Percentiles rank a stretch among this genome's conserved stretches.
These are phyloP conservation scores for Dendrocincla fuliginosa DNA, from an alignment of 2,797 vertebrate genomes.

Conservation along the genomic window DNA sequence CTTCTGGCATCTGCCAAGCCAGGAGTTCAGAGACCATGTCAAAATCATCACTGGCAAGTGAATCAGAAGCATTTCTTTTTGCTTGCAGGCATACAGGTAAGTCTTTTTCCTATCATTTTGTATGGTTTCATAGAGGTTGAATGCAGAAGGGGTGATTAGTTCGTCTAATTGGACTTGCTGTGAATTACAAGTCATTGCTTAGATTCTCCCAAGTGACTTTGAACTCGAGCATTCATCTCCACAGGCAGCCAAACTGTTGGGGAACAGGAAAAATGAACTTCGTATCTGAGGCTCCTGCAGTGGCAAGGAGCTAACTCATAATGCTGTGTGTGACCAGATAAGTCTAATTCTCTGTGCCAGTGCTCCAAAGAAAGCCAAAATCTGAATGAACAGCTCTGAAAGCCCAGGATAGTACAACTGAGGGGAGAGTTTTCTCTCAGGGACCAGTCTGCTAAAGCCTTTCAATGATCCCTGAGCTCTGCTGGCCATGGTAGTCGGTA, in stretches of 20 bases:
- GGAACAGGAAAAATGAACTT: not conserved
- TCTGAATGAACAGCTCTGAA: not conserved
- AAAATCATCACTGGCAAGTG: not conserved
- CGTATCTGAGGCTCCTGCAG: not conserved
- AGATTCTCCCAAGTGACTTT: not conserved
- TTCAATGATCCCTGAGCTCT: not conserved
- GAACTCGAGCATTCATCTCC: not conserved
- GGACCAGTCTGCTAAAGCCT: not conserved
- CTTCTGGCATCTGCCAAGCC: not conserved
- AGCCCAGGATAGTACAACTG: accelerated
- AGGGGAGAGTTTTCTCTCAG: not conserved
- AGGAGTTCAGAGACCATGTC: not conserved
- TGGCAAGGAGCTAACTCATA: not conserved
- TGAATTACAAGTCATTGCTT: not conserved
- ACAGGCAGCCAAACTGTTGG: not conserved
- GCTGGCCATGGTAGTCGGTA: not conserved
- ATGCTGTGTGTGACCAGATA: not conserved
- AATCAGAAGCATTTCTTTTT: not conserved
- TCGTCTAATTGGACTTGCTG: not conserved
- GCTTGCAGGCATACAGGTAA: accelerated
- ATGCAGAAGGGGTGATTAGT: not conserved
- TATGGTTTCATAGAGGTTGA: not conserved
- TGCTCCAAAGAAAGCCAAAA: not conserved
- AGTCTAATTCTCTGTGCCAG: not conserved
- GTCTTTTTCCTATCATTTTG: not conserved